Conservation (phyloP, 2,888 invertebrate genomes). For the Caenorhabditis macrosperma region DNA sequence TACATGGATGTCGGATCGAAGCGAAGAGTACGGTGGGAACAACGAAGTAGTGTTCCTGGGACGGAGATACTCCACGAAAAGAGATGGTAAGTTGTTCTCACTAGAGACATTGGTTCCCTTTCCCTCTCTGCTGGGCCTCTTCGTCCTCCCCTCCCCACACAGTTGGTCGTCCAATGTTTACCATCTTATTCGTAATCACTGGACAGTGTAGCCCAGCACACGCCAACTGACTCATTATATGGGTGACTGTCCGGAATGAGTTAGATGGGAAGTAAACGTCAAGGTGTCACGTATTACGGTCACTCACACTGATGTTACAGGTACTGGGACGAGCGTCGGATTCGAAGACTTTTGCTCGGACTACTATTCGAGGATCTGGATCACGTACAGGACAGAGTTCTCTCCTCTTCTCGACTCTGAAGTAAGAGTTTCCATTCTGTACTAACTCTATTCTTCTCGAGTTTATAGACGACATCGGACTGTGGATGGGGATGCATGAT, state of each 20-base stretch:
- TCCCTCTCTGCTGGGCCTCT: background rate
- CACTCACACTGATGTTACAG: too few species aligned
- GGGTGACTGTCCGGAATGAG: background rate
- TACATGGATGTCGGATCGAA: constrained; percentile 64
- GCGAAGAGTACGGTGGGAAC: constrained; percentile 60
- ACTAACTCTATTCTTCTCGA: too few species aligned
- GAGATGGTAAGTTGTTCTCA: constrained; percentile 47
- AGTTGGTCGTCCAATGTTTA: too few species aligned
- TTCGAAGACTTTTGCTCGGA: constrained; percentile 69
- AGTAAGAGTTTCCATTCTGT: too few species aligned
- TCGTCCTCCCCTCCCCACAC: too few species aligned
- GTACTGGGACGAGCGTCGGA: constrained; percentile 13
- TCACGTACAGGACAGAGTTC: constrained; percentile 86
- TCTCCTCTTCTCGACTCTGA: constrained; percentile 59
- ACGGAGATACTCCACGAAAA: constrained; percentile 43
- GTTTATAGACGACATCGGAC: constrained; percentile 89
- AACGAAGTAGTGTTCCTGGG: constrained; percentile 60
- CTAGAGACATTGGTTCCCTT: background rate
- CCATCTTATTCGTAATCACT: background rate
- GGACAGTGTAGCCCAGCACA: too few species aligned
- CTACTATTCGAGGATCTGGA: constrained; percentile 73
- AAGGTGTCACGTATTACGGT: too few species aligned
- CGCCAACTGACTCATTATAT: background rate
- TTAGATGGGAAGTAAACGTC: background rate
- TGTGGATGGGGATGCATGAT: constrained; percentile 95